Evolutionary conservation across 2,797 vertebrate species (phyloP).

Genomic region (Lutjanus argentimaculatus): DNA sequence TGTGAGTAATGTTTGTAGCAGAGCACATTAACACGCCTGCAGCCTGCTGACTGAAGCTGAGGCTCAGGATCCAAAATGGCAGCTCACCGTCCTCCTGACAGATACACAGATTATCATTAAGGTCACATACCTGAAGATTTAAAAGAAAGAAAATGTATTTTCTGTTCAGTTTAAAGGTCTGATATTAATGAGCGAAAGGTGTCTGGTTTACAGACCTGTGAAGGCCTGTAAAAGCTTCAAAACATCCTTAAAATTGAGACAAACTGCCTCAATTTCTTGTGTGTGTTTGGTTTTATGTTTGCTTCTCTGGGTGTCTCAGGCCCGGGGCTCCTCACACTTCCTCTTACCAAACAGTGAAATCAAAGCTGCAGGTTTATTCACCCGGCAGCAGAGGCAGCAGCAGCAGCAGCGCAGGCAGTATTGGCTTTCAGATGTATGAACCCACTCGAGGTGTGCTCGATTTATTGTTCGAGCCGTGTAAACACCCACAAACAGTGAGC

Average conservation of each 20-base stretch:
- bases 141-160: neutral
- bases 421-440: constrained; percentile 37
- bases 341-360: constrained; percentile 35
- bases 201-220: neutral
- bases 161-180: neutral
- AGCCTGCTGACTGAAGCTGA: constrained; percentile 13
- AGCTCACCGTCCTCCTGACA: neutral
- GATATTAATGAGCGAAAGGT: neutral
- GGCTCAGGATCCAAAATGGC: constrained; percentile 49
- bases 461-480: constrained; percentile 20
- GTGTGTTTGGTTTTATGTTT: neutral
- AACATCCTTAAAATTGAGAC: neutral
- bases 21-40: constrained; percentile 54
- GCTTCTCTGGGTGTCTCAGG: neutral
- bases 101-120: neutral
- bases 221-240: neutral
- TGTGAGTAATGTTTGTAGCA: constrained; percentile 35
- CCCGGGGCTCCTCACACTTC: constrained; percentile 29
- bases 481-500: constrained; percentile 8
- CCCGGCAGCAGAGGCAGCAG: constrained; percentile 16
- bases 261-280: neutral
- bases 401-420: constrained; percentile 5
- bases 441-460: constrained; percentile 21
- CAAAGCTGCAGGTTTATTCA: constrained; percentile 44
- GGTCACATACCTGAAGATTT: neutral